Evolutionary conservation across 2,888 invertebrate species (phyloP).

Genomic region (Aethes cnicana): DNA sequence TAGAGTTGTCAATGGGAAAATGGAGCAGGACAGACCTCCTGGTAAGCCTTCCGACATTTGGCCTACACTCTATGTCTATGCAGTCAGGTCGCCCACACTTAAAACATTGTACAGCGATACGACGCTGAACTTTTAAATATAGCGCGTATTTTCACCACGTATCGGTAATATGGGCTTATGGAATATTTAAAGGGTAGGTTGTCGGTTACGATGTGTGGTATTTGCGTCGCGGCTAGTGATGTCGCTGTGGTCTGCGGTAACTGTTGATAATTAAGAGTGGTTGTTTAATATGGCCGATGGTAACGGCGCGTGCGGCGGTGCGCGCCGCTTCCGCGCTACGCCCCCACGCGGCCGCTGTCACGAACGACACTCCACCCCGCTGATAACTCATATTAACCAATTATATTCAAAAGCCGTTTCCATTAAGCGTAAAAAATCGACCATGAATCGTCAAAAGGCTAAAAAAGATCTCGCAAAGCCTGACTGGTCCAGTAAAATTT

Average conservation of each 20-base stretch:
- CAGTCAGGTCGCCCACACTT: conserved; percentile 18
- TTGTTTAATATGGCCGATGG: conserved; percentile 66
- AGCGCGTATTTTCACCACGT: no score
- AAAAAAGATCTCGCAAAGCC: no score
- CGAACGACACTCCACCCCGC: conserved; percentile 37
- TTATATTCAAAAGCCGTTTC: neutral
- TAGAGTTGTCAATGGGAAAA: conserved; percentile 8
- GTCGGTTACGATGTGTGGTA: conserved; percentile 47
- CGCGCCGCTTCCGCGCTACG: conserved; percentile 63
- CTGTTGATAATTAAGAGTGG: conserved; percentile 79
- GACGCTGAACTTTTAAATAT: no score
- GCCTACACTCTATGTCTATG: conserved; percentile 3
- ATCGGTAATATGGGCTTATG: neutral
- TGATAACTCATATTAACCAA: conserved; percentile 35
- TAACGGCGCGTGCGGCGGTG: conserved; percentile 66
- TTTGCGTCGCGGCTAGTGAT: conserved; percentile 47
- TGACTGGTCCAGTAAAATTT: conserved; percentile 11
- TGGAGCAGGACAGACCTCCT: conserved; percentile 20
- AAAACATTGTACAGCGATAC: neutral
- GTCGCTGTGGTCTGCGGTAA: conserved; percentile 57
- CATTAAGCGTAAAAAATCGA: neutral
- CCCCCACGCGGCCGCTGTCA: conserved; percentile 40
- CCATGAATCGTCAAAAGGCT: no score
- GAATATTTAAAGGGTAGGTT: conserved; percentile 2
- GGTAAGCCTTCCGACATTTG: conserved; percentile 20